These are phyloP conservation scores for Troglohyphantes excavatus DNA, from an alignment of 2,888 invertebrate species.

Conservation along the genomic window DNA sequence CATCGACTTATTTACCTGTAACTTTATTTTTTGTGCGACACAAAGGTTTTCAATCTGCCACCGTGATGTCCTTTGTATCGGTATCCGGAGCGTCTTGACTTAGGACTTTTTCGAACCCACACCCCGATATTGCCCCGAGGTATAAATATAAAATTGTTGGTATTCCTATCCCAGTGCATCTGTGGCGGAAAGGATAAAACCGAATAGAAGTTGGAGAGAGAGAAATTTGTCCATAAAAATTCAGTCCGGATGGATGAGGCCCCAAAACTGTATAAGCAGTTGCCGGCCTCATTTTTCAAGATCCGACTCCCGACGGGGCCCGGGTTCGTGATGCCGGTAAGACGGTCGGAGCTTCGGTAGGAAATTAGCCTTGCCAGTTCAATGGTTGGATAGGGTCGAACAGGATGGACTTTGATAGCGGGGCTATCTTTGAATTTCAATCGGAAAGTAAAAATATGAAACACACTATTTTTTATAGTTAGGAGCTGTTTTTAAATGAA, in stretches of 20 bases:
- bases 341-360: not conserved
- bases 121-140: not conserved
- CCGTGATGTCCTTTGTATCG: not conserved
- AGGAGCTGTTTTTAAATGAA: not conserved
- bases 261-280: slow-evolving; percentile 35
- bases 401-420: too few relatives aligned
- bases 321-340: slow-evolving; percentile 21
- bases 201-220: slow-evolving; percentile 50
- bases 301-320: slow-evolving; percentile 10
- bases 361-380: slow-evolving; percentile 31
- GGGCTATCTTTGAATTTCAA: too few relatives aligned
- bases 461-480: not conserved
- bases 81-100: not conserved
- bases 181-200: slow-evolving; percentile 48
- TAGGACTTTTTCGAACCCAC: slow-evolving; percentile 21
- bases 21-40: not conserved
- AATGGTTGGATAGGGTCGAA: slow-evolving; percentile 13
- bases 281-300: slow-evolving; percentile 36
- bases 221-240: slow-evolving; percentile 69
- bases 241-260: slow-evolving; percentile 52
- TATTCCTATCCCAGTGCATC: slow-evolving; percentile 42
- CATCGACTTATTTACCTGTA: not conserved
- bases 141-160: slow-evolving; percentile 57
- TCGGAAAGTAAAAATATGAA: too few relatives aligned
- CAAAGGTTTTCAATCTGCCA: not conserved